Conservation (phyloP, 2,888 invertebrate species). For the Malthinus flaveolus region DNA sequence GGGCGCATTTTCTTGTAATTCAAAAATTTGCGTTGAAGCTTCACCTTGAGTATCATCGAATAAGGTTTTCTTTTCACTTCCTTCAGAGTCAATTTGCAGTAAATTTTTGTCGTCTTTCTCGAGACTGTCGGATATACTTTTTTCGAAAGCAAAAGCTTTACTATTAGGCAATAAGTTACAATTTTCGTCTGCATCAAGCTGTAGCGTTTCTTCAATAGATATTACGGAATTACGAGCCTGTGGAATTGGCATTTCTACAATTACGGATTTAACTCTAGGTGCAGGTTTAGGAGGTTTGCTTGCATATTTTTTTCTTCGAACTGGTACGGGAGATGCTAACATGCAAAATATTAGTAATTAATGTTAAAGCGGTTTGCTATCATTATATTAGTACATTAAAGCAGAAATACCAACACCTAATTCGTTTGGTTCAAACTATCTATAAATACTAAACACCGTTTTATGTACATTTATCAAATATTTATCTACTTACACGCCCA, state of each 20-base stretch:
- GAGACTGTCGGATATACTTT: background rate
- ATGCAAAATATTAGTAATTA: conserved; percentile 44
- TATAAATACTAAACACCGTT: no score
- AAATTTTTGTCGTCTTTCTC: no score
- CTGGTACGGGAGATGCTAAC: conserved; percentile 39
- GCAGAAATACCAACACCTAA: background rate
- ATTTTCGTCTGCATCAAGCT: conserved; percentile 1
- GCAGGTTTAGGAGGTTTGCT: conserved; percentile 17
- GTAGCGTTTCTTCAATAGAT: conserved; percentile 4
- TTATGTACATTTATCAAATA: no score
- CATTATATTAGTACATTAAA: conserved; percentile 4
- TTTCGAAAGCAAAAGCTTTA: background rate
- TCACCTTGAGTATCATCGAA: no score
- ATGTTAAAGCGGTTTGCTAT: background rate
- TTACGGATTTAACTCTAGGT: conserved; percentile 18
- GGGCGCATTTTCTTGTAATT: background rate
- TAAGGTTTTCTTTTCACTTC: no score
- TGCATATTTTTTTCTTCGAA: conserved; percentile 24
- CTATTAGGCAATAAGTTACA: background rate
- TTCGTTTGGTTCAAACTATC: no score
- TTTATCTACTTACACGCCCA: no score
- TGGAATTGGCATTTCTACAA: conserved; percentile 18
- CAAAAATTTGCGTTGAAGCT: no score
- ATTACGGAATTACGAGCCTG: conserved; percentile 13
- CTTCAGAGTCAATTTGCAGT: no score